Percentiles rank a stretch among this genome's conserved stretches.
These are phyloP conservation scores for Andrena trimmerana DNA, from an alignment of 2,888 invertebrate species.

Conservation along the genomic window DNA sequence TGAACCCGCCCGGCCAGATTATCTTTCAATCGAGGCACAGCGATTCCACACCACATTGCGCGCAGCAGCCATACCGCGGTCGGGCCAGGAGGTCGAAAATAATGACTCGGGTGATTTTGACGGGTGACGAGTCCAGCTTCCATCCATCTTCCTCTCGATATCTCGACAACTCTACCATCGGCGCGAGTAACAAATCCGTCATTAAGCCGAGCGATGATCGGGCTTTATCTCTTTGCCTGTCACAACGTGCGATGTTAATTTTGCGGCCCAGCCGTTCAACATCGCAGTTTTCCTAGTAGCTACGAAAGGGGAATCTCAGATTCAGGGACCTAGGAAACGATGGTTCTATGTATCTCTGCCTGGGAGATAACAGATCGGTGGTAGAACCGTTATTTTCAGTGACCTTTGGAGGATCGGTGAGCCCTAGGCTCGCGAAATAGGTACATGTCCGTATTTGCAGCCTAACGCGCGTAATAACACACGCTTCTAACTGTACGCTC, in stretches of 20 bases:
- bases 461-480: conserved; percentile 34
- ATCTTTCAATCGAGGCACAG: conserved; percentile 31
- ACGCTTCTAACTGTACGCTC: conserved; percentile 54
- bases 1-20: conserved; percentile 14
- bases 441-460: conserved; percentile 13
- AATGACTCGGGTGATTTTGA: conserved; percentile 24
- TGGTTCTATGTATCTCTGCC: not conserved
- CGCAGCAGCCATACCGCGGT: conserved; percentile 2
- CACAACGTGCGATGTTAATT: not conserved
- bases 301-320: not conserved
- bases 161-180: no score
- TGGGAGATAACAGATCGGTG: not conserved
- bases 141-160: conserved; percentile 20
- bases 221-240: not conserved
- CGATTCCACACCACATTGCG: not conserved
- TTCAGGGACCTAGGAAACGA: not conserved
- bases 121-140: not conserved
- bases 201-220: conserved; percentile 29
- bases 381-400: conserved; percentile 42
- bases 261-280: not conserved
- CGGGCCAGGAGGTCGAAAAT: not conserved
- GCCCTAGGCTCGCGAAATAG: not conserved
- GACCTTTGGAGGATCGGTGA: conserved; percentile 11
- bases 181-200: conserved; percentile 21
- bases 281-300: not conserved